Percentiles rank a stretch among this genome's conserved stretches.
Evolutionary conservation across 1,140 invertebrate species (phyloP).

Genomic region (Grapholita molesta): DNA sequence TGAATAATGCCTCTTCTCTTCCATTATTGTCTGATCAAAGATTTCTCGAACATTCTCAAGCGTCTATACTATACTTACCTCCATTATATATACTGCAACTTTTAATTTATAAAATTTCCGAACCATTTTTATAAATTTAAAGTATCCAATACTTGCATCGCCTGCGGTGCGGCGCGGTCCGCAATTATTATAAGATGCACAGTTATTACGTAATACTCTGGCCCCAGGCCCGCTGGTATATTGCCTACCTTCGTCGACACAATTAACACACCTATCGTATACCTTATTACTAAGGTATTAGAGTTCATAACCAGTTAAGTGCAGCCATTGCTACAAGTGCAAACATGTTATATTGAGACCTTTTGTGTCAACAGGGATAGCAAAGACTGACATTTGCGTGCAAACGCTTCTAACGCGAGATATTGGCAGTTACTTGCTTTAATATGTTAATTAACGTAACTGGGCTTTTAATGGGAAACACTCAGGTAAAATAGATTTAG

Average conservation of each 20-base stretch:
- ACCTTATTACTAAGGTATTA: background rate
- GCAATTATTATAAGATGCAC: constrained; percentile 15
- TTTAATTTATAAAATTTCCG: background rate
- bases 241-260: background rate
- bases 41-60: background rate
- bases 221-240: background rate
- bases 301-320: background rate
- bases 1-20: no score
- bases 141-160: background rate
- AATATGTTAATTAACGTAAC: background rate
- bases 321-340: background rate
- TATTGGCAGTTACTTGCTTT: background rate
- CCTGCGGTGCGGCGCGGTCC: background rate
- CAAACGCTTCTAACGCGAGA: background rate
- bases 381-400: background rate
- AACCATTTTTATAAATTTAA: constrained; percentile 1
- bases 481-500: no score
- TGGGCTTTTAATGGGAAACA: background rate
- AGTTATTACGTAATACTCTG: constrained; percentile 4
- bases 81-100: background rate
- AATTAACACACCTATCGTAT: background rate
- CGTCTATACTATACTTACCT: background rate
- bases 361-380: background rate
- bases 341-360: background rate
- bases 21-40: background rate